These are phyloP conservation scores for Cactoblastis cactorum DNA, from an alignment of 2,888 invertebrate species.

Conservation along the genomic window DNA sequence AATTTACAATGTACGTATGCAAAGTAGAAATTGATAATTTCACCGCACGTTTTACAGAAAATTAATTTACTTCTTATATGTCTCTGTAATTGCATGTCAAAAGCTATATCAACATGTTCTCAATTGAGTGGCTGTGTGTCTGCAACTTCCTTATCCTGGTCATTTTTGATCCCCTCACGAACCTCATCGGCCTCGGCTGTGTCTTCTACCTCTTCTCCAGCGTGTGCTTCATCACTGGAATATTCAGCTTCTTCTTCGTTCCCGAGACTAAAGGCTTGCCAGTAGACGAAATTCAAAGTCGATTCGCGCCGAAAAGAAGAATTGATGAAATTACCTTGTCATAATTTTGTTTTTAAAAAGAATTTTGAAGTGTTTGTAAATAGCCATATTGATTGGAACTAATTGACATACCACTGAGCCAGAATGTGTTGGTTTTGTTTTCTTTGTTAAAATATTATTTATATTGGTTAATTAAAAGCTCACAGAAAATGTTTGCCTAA, in stretches of 20 bases:
- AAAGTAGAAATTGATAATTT: too few species aligned
- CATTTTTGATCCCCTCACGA: constrained; percentile 48
- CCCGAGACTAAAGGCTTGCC: constrained; percentile 52
- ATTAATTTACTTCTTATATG: neutral
- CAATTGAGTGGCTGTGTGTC: constrained; percentile 50
- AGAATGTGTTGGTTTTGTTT: too few species aligned
- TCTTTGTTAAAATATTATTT: too few species aligned
- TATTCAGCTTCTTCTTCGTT: constrained; percentile 33
- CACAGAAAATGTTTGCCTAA: too few species aligned
- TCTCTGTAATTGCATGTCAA: constrained; percentile 36
- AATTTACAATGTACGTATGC: too few species aligned
- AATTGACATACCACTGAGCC: too few species aligned
- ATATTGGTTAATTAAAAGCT: too few species aligned
- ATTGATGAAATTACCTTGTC: neutral
- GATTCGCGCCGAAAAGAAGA: constrained; percentile 28
- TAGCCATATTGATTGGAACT: too few species aligned
- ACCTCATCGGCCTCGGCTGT: constrained; percentile 43
- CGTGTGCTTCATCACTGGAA: constrained; percentile 36
- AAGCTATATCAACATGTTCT: constrained; percentile 43
- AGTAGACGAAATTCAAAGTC: constrained; percentile 40
- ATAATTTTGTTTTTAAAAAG: too few species aligned
- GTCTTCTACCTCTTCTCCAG: constrained; percentile 52
- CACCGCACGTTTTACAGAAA: too few species aligned
- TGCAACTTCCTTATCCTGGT: constrained; percentile 50
- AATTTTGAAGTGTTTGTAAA: too few species aligned